Percentiles rank a stretch among this genome's conserved stretches.
These are phyloP conservation scores for Antennarius striatus DNA, from an alignment of 2,113 vertebrate species.

Conservation along the genomic window DNA sequence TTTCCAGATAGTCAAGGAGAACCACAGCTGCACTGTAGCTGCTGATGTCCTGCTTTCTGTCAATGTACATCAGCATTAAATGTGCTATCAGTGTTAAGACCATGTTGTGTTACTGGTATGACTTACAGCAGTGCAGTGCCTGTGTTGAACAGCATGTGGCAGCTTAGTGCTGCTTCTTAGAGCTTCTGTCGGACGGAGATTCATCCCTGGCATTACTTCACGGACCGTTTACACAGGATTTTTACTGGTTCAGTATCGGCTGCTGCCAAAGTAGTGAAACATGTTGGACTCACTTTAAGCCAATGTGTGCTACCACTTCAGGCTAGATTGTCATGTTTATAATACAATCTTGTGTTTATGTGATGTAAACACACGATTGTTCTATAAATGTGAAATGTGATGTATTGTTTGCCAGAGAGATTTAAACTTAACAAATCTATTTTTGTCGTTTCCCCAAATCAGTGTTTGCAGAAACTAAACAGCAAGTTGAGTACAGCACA, in stretches of 20 bases:
- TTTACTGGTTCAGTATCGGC: constrained; percentile 12
- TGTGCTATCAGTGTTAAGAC: background rate
- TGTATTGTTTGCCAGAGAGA: constrained; percentile 10
- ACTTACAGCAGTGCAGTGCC: constrained; percentile 36
- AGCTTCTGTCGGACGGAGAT: fast-evolving
- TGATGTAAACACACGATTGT: background rate
- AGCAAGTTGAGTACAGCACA: constrained; percentile 6
- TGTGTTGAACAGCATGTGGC: constrained; percentile 63
- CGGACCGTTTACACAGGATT: constrained; percentile 3
- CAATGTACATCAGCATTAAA: background rate
- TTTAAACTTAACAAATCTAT: constrained; percentile 51
- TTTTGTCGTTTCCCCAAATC: constrained; percentile 34
- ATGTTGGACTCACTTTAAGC: background rate
- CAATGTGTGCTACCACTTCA: constrained; percentile 5
- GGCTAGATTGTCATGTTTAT: constrained; percentile 5
- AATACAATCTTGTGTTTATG: background rate
- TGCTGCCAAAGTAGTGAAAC: constrained; percentile 26
- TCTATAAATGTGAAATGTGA: too few relatives aligned
- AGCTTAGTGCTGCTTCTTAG: constrained; percentile 31
- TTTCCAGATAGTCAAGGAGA: constrained; percentile 14
- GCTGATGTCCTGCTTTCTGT: background rate
- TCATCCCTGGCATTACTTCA: background rate
- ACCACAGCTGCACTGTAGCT: constrained; percentile 2
- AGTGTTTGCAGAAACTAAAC: background rate
- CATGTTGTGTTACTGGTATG: background rate